Evolutionary conservation across 1,140 invertebrate species (phyloP), one percentile per base, ranked within the genome.

Genomic region (Seison nebaliae): DNA sequence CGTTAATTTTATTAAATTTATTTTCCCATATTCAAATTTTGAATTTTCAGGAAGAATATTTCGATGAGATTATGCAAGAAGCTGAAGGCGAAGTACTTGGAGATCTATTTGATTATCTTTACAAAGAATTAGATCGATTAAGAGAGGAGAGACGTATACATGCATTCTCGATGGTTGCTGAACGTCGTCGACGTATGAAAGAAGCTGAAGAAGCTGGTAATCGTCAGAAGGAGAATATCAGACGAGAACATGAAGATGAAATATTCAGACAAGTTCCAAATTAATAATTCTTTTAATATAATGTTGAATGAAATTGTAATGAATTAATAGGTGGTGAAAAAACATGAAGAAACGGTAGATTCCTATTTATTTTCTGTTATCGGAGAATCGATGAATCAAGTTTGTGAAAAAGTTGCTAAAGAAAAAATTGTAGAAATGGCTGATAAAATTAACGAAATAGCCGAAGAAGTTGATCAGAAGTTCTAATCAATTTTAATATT

Each of bases 71-170:
- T 9, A 14, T 60, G 28, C 51, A 51, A 24, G 44, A 53, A 3
- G 19, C 62, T 17, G 63, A 73, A 48, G 71, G 70, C 4, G 62
- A 60, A 20, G 64, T 68, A 2, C 54, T 74, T 4, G 65, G 67
- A 1, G 65, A 65, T 11, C 65, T 68, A 35, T 48, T 75, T 36
- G 69, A 73, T 52, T 73, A 71, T 55, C 54, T 76, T 12, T 70
- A 68, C 51, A 74, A 75, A 55, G 72, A 76, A 55, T 51, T 75
- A 33, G 51, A 67, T 31, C 62, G 70, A 43, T 55, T 76, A 7
- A 60, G 71, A 38, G 71, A 74, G 43, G 73, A 76, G 54, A 56
- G 70, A 12, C 60, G 64, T 37, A 68, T 70, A 12, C 72, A 75
- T 46, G 70, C 70, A 2, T 68, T 70, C 47, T 66, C 66, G 15